phyloP scores from a whole-genome alignment of 2,797 vertebrate species.

The Platalea minor region DNA sequence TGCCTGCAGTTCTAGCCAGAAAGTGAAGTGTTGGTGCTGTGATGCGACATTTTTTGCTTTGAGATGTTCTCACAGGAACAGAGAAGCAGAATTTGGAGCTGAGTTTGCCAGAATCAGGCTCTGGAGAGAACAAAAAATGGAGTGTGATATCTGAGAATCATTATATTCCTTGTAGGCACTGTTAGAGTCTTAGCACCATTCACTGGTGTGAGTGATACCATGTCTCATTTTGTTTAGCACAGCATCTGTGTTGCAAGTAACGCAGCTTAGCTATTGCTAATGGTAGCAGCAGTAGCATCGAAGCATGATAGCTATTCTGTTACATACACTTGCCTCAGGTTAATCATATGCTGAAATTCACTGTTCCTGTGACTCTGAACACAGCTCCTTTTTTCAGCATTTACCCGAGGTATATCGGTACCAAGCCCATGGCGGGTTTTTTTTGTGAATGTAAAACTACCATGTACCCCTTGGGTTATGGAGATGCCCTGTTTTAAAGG shows the following conservation, averaged over 20 bases:
- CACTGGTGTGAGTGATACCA: not conserved
- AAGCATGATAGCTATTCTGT: not conserved
- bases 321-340: not conserved
- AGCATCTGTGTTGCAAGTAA: not conserved
- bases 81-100: not conserved
- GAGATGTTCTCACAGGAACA: constrained; percentile 7
- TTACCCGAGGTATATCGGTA: not conserved
- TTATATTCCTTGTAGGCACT: not conserved
- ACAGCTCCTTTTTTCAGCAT: not conserved
- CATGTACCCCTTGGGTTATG: not conserved
- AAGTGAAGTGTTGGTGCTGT: not conserved
- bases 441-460: not conserved
- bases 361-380: not conserved
- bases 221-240: constrained; percentile 22
- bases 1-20: not conserved
- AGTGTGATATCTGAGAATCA: not conserved
- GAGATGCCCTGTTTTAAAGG: not conserved
- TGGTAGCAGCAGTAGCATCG: not conserved
- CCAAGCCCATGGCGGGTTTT: fast-evolving
- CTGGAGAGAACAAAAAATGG: not conserved
- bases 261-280: not conserved
- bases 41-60: not conserved
- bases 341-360: not conserved
- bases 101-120: not conserved
- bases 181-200: not conserved